A percentile compares a stretch with the other conserved stretches of the same genome.
Conservation (phyloP, 2,888 invertebrate genomes). For the Papilio demoleus region DNA sequence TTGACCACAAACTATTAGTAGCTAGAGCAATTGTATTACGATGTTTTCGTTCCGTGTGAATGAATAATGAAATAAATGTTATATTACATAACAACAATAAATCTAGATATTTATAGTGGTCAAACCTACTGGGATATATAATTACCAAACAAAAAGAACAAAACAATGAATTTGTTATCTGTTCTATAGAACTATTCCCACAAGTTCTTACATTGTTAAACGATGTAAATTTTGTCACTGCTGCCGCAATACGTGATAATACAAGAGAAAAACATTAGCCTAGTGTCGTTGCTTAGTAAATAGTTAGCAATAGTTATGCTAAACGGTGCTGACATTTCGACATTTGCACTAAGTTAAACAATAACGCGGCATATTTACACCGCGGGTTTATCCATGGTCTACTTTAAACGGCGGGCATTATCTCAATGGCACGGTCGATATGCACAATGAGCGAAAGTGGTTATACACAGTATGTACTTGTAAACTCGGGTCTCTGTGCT, state of each 20-base stretch:
- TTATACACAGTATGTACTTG: conserved; percentile 30
- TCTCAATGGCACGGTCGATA: conserved; percentile 12
- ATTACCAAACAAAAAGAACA: conserved; percentile 19
- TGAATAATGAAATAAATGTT: conserved; percentile 2
- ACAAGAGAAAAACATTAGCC: conserved; percentile 22
- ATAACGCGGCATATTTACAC: conserved; percentile 37
- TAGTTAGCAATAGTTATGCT: conserved; percentile 36
- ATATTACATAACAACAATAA: conserved; percentile 13
- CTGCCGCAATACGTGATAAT: conserved; percentile 36
- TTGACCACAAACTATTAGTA: background rate
- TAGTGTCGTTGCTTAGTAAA: conserved; percentile 23
- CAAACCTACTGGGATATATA: conserved; percentile 1
- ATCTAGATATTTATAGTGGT: conserved; percentile 1
- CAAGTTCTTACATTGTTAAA: conserved; percentile 34
- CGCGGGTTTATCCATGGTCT: conserved; percentile 41
- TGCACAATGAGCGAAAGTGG: conserved; percentile 39
- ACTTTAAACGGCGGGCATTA: conserved; percentile 40
- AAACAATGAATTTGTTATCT: conserved; percentile 32
- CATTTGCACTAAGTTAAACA: conserved; percentile 54
- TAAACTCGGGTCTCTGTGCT: conserved; percentile 23
- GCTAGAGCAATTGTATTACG: background rate
- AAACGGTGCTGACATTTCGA: conserved; percentile 50
- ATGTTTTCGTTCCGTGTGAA: background rate
- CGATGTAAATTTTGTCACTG: conserved; percentile 36
- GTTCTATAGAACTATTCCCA: conserved; percentile 28